Conservation (phyloP, 1,140 invertebrate genomes). For the Delia radicum region DNA sequence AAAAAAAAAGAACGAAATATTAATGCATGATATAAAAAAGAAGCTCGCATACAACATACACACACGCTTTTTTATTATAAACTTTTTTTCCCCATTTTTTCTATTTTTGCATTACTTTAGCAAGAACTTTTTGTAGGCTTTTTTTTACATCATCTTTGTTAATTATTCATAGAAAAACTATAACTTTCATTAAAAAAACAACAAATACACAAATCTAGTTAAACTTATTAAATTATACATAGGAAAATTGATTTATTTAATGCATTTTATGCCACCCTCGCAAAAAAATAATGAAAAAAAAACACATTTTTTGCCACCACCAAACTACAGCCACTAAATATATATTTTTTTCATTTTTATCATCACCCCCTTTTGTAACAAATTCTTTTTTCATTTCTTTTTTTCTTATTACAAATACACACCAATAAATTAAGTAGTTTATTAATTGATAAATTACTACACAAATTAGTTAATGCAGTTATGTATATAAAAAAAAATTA, state of each 20-base stretch:
- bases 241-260: slow-evolving; percentile 11
- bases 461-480: not conserved
- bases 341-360: slow-evolving; percentile 4
- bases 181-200: not conserved
- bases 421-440: slow-evolving; percentile 2
- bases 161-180: not conserved
- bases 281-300: not conserved
- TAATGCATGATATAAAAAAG: too few species aligned
- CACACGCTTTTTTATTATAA: not conserved
- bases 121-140: not conserved
- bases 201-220: not conserved
- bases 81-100: not conserved
- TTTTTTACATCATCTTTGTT: not conserved
- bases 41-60: not conserved
- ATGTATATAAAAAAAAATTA: too few species aligned
- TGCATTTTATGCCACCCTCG: not conserved
- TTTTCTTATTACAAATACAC: not conserved
- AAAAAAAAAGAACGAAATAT: too few species aligned
- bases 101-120: not conserved
- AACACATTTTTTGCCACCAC: not conserved
- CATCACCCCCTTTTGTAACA: slow-evolving; percentile 5
- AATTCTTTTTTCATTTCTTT: not conserved
- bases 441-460: not conserved
- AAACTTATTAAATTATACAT: not conserved
- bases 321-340: not conserved